Evolutionary conservation across 2,888 invertebrate genomes (phyloP).

Genomic region (Leptinotarsa juncta): DNA sequence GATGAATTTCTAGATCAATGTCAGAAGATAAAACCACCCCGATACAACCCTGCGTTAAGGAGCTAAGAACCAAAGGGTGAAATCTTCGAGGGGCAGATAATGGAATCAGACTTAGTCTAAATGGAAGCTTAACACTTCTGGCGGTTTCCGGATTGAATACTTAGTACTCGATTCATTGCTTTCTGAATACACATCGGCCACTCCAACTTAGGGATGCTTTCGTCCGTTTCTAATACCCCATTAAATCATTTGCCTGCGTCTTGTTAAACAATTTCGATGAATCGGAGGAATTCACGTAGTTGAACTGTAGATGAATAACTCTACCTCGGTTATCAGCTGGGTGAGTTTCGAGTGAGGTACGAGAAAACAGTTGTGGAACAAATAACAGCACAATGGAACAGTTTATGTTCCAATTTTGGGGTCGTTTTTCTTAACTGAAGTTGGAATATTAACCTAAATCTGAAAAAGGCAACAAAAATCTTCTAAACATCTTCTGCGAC

Average conservation of each 20-base stretch:
- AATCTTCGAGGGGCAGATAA: slow-evolving; percentile 65
- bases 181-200: slow-evolving; percentile 62
- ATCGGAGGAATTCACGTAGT: slow-evolving; percentile 15
- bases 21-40: background rate
- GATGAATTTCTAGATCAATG: too few relatives aligned
- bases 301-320: slow-evolving; percentile 4
- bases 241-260: slow-evolving; percentile 63
- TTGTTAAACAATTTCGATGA: slow-evolving; percentile 43
- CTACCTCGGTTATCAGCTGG: background rate
- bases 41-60: slow-evolving; percentile 34
- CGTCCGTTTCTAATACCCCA: slow-evolving; percentile 60
- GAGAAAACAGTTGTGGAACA: too few relatives aligned
- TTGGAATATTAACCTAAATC: too few relatives aligned
- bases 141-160: slow-evolving; percentile 66
- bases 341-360: background rate
- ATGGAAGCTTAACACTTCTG: slow-evolving; percentile 66
- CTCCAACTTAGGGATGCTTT: slow-evolving; percentile 53
- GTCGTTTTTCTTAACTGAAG: too few relatives aligned
- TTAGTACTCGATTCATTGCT: slow-evolving; percentile 64
- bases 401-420: too few relatives aligned
- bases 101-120: slow-evolving; percentile 67
- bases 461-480: too few relatives aligned
- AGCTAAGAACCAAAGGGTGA: slow-evolving; percentile 59
- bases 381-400: too few relatives aligned
- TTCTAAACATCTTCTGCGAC: too few relatives aligned